Percentiles rank a stretch among this genome's conserved stretches.
phyloP scores from a whole-genome alignment of 2,797 vertebrate genomes.

The Rhinophrynus dorsalis region DNA sequence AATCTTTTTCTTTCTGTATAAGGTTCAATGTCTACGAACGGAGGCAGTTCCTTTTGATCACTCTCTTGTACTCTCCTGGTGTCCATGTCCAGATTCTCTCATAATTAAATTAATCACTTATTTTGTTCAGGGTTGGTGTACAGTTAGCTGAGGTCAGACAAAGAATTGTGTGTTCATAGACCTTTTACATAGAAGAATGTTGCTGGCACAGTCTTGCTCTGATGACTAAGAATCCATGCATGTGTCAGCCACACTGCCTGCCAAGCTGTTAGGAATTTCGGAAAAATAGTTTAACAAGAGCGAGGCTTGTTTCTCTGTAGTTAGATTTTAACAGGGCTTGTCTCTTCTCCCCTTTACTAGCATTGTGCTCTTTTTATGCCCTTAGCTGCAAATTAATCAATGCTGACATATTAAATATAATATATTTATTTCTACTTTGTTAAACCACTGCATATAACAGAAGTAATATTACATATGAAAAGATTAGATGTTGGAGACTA shows the following conservation, averaged over 20 bases:
- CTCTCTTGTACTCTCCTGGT: too few relatives aligned
- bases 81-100: conserved; percentile 10
- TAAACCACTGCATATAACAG: too few relatives aligned
- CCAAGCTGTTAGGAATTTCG: conserved; percentile 26
- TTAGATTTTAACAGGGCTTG: neutral
- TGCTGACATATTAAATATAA: too few relatives aligned
- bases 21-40: too few relatives aligned
- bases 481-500: too few relatives aligned
- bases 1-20: too few relatives aligned
- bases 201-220: conserved; percentile 26
- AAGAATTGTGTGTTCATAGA: conserved; percentile 41
- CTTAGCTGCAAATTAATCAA: too few relatives aligned
- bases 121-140: conserved; percentile 34
- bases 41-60: too few relatives aligned
- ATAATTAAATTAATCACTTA: conserved; percentile 30
- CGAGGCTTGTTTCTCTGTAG: neutral
- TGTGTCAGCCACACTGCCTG: conserved; percentile 37
- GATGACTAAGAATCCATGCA: conserved; percentile 45
- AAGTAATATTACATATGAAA: too few relatives aligned
- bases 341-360: neutral
- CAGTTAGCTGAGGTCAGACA: conserved; percentile 27
- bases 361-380: too few relatives aligned
- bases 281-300: conserved; percentile 10
- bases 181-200: conserved; percentile 40
- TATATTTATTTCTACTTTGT: too few relatives aligned